A percentile compares a stretch with the other conserved stretches of the same genome.
phyloP scores from a whole-genome alignment of 2,797 vertebrate species.

The Enteromius anoplus region DNA sequence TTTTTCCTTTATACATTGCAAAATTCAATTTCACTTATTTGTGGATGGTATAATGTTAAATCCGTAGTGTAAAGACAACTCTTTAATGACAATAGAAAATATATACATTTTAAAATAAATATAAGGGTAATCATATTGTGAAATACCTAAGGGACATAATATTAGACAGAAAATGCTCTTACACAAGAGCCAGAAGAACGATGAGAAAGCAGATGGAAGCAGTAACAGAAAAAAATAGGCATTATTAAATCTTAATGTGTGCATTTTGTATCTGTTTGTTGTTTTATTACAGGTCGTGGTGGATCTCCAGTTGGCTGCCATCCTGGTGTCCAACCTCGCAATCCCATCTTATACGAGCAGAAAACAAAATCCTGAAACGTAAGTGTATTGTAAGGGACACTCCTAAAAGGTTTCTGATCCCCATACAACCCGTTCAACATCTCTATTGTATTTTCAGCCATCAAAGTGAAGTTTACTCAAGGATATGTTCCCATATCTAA shows the following conservation, averaged over 20 bases:
- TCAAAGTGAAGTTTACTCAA: slow-evolving; percentile 81
- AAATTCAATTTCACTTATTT: background rate
- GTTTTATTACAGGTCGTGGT: slow-evolving; percentile 76
- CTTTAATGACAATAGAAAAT: background rate
- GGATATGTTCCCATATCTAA: slow-evolving; percentile 83
- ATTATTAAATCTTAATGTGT: background rate
- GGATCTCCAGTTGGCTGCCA: slow-evolving; percentile 90
- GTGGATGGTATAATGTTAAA: background rate
- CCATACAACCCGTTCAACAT: background rate
- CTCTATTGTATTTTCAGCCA: slow-evolving; percentile 73
- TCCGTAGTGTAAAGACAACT: background rate
- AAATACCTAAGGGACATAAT: background rate
- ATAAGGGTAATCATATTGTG: background rate
- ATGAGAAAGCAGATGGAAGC: background rate
- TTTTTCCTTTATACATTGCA: background rate
- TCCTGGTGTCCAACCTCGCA: slow-evolving; percentile 93
- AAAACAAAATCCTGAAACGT: slow-evolving; percentile 93
- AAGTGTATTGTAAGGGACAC: slow-evolving; percentile 66
- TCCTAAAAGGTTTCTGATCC: background rate
- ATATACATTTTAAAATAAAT: background rate
- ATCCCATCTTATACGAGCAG: slow-evolving; percentile 87
- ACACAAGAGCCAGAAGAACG: background rate
- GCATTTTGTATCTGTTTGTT: background rate
- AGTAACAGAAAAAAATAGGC: too few species aligned
- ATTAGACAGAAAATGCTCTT: slow-evolving; percentile 7